Conservation (phyloP, 2,888 invertebrate genomes). For the Leucania comma region DNA sequence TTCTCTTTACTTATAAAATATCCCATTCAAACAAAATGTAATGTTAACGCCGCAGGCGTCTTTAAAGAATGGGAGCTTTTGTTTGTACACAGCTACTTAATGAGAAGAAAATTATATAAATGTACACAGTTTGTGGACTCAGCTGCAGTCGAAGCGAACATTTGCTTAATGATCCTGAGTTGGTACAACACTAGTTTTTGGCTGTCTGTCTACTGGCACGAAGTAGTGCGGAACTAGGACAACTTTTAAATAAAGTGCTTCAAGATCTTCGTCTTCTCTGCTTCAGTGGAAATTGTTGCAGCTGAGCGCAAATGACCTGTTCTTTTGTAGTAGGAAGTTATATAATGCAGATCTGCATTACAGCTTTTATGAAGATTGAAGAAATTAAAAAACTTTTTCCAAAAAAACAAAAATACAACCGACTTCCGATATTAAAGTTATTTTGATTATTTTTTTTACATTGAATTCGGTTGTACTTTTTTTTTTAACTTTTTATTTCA, state of each 20-base stretch:
- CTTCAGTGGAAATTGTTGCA: background rate
- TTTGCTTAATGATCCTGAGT: constrained; percentile 44
- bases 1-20: constrained; percentile 32
- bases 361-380: no score
- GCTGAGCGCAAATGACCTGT: background rate
- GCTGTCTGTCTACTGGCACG: background rate
- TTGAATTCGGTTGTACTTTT: no score
- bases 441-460: no score
- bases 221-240: no score
- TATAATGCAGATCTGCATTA: no score
- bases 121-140: constrained; percentile 26
- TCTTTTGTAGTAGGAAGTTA: background rate
- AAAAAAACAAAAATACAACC: no score
- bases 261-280: background rate
- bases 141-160: constrained; percentile 32
- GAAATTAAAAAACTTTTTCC: no score
- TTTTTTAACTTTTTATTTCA: no score
- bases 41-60: constrained; percentile 24
- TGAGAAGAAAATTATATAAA: constrained; percentile 35
- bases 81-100: constrained; percentile 30
- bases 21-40: constrained; percentile 26
- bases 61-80: constrained; percentile 22
- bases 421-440: no score
- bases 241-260: no score
- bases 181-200: constrained; percentile 20